A percentile compares a stretch with the other conserved stretches of the same genome.
phyloP scores from a whole-genome alignment of 2,797 vertebrate genomes.

The Coendou prehensilis region DNA sequence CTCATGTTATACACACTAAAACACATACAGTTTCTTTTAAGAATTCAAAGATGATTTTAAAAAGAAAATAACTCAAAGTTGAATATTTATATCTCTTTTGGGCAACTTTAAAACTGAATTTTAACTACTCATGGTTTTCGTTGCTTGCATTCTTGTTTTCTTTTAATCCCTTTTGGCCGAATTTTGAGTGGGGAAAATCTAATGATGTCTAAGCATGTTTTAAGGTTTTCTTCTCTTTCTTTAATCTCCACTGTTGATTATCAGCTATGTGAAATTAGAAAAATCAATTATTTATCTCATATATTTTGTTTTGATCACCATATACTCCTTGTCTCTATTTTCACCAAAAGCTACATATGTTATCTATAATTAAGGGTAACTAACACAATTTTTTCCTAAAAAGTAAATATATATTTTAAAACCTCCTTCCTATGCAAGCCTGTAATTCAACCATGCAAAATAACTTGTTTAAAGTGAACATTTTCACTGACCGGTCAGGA shows the following conservation, averaged over 20 bases:
- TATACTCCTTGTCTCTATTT: conserved; percentile 47
- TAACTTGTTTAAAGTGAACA: neutral
- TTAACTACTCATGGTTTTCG: neutral
- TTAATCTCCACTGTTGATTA: neutral
- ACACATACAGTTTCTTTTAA: neutral
- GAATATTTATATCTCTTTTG: conserved; percentile 35
- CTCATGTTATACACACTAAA: neutral
- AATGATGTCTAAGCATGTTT: neutral
- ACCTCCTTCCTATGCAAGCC: neutral
- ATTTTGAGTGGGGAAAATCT: conserved; percentile 16
- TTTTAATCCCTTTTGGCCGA: conserved; percentile 4
- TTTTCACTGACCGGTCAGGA: neutral
- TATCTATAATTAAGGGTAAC: neutral
- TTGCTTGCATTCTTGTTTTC: neutral
- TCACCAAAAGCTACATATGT: neutral
- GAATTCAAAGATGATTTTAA: neutral
- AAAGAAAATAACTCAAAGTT: neutral
- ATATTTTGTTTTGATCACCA: neutral
- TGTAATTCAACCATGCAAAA: neutral
- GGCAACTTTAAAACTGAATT: neutral
- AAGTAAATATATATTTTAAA: neutral
- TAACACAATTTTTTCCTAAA: conserved; percentile 8
- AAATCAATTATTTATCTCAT: conserved; percentile 3
- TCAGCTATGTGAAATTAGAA: neutral
- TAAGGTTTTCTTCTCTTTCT: neutral